phyloP scores from a whole-genome alignment of 30 jellyfish, hydroid and myxozoan genomes.

The Sanderia malayensis region DNA sequence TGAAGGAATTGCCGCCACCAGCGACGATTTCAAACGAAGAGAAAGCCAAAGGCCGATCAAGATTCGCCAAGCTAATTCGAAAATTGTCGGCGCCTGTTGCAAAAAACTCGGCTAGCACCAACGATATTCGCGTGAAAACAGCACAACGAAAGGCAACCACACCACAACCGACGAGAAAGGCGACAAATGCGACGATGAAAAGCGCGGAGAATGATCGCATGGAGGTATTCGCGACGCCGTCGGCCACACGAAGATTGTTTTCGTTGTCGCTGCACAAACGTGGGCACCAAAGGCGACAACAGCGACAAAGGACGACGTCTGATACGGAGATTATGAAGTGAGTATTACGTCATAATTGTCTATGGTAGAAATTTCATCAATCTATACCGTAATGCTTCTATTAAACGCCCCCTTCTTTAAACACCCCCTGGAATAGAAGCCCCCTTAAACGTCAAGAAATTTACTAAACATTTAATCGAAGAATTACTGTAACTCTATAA shows the following conservation, averaged over 20 bases:
- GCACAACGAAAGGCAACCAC: conserved; percentile 34
- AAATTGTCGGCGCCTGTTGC: conserved; percentile 45
- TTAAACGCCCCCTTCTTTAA: background rate
- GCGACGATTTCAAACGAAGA: conserved; percentile 16
- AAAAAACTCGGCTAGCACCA: background rate
- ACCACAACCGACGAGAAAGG: conserved; percentile 29
- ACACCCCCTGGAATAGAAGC: background rate
- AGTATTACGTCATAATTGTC: no score
- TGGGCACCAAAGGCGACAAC: conserved; percentile 27
- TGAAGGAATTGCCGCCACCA: conserved; percentile 9
- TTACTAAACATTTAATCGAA: no score
- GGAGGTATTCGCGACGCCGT: conserved; percentile 52
- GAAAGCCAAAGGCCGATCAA: conserved; percentile 27
- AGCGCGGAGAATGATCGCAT: conserved; percentile 8
- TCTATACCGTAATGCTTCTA: no score
- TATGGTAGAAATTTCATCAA: no score
- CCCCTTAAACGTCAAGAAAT: no score
- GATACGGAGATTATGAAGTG: conserved; percentile 54
- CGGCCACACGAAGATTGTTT: conserved; percentile 38
- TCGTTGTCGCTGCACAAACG: no score
- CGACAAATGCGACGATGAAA: background rate
- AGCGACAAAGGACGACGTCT: conserved; percentile 64
- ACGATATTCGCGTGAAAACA: no score
- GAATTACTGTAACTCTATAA: no score
- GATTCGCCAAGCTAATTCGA: conserved; percentile 24